Evolutionary conservation across 2,888 invertebrate genomes (phyloP), one percentile per base, ranked within the genome.

Genomic region (Quadriops clusia): DNA sequence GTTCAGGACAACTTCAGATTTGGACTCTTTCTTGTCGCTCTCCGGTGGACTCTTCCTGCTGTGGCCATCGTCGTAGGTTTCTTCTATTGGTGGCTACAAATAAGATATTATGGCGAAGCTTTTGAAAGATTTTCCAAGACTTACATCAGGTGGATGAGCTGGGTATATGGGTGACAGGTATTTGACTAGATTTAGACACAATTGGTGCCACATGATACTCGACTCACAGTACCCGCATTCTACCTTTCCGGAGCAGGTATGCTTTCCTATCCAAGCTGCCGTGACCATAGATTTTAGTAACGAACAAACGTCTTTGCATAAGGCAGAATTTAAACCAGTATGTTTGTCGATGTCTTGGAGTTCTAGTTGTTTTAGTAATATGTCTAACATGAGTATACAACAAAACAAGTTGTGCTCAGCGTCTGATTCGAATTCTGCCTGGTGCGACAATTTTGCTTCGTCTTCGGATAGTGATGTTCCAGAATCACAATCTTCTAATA

Each of bases 351-450:
- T 70, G 46, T 84, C 81, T 59, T 89, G 87, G 8, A 90, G 64
- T 53, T 87, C 85, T 74, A 89, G 75, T 77, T 98, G 97, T 64
- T 93, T 93, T 8, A 95, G 65, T 26, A 94, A 64, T 43, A 95
- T 82, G 54, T 98, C 97, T 39, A 97, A 65, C 91, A 97, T 94
- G 20, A 95, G 72, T 42, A 95, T 89, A 56, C 91, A 95, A 53
- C 94, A 94, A 1, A 86, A 85, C n/a, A 94, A 66, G 57, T 90
- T 87, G 30, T 78, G 65, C 49, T 80, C 80, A 9, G 73, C 68
- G 43, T 78, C 78, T 0, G 71, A 69, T 41, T 79, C 77, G 32
- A 79, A 80, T 49, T 78, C 77, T 36, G 73, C 71, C 38, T 70
- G 69, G 25, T 71, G 65, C 11, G 68, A 67, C 8, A 67, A 64